Evolutionary conservation across 2,888 invertebrate genomes (phyloP), one percentile per base, ranked within the genome.

Genomic region (Oxyscelio sp.): DNA sequence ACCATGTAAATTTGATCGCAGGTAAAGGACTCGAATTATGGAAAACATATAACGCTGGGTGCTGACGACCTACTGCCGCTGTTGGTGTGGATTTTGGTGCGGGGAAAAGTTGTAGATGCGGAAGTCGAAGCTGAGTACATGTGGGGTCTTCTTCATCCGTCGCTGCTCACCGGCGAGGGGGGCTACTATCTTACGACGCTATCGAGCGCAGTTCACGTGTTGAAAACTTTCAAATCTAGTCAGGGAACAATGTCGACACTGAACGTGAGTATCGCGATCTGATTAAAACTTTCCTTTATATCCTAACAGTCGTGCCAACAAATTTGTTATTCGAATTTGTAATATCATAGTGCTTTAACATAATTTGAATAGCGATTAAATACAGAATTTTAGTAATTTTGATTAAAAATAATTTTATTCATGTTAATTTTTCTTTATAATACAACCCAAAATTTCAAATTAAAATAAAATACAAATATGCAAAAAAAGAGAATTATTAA

Each of bases 71-170:
- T 99, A 85, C 95, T 99, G 71, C 98, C 99, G 0, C 96, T 99
- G 74, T 96, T 99, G 59, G 98, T 99, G 71, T 98, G 98, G 96
- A 97, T 98, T 9, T 95, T 99, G 87, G 98, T 98, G 0, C 97
- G 98, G 85, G 97, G 98, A 88, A 97, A 97, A 38, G 96, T 98
- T 90, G 97, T 99, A 6, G 97, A 98, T 31, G 99, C 98, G 0
- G 99, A 99, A 95, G 96, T 99, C 75, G 99, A 99, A 93, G 98
- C 98, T 0, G 98, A 99, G 92, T 97, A 98, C 93, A 99, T 99
- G 98, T 98, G 98, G 95, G 98, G 97, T 2, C 95, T 99, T 43
- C 95, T 99, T 38, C 99, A 99, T 79, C 98, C 98, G 0, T 98
- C 98, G 0, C 94, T 99, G 65, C 95, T 98, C 59, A 97, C 97